Conservation (phyloP, 1,140 invertebrate genomes). For the Drosophila pachea region DNA sequence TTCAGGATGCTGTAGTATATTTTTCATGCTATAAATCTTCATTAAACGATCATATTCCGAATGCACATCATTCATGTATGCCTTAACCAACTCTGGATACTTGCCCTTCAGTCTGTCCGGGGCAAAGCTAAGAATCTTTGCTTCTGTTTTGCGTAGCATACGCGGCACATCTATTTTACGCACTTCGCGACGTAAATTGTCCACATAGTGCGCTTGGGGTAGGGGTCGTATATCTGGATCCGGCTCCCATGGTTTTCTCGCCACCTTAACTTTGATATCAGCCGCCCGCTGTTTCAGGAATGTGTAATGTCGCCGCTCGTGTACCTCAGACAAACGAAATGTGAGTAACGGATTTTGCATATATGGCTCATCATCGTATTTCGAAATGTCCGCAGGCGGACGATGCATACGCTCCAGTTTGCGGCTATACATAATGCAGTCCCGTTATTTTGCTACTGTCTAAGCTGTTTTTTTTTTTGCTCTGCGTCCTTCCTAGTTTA, state of each 20-base stretch:
- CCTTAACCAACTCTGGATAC: conserved; percentile 66
- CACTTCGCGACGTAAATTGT: conserved; percentile 70
- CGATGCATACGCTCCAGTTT: conserved; percentile 71
- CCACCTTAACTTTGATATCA: conserved; percentile 67
- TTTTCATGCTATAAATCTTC: conserved; percentile 77
- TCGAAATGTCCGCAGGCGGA: conserved; percentile 64
- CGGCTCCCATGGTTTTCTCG: conserved; percentile 41
- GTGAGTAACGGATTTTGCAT: conserved; percentile 74
- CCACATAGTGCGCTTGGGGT: conserved; percentile 63
- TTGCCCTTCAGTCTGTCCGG: conserved; percentile 60
- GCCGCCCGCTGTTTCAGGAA: conserved; percentile 71
- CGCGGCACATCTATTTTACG: conserved; percentile 72
- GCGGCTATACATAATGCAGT: conserved; percentile 53
- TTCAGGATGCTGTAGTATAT: conserved; percentile 66
- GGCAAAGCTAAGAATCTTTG: conserved; percentile 71
- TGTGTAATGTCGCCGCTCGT: conserved; percentile 65
- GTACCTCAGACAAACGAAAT: conserved; percentile 67
- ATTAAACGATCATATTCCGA: conserved; percentile 71
- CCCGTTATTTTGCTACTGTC: conserved; percentile 1
- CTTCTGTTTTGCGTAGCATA: conserved; percentile 70
- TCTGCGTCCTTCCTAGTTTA: neutral
- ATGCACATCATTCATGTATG: conserved; percentile 75
- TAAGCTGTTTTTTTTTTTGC: too few relatives aligned
- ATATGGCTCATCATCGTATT: conserved; percentile 77
- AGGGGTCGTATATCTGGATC: conserved; percentile 61